Percentiles rank a stretch among this genome's conserved stretches.
phyloP scores from a whole-genome alignment of 2,113 vertebrate species.

The Noturus placidus region DNA sequence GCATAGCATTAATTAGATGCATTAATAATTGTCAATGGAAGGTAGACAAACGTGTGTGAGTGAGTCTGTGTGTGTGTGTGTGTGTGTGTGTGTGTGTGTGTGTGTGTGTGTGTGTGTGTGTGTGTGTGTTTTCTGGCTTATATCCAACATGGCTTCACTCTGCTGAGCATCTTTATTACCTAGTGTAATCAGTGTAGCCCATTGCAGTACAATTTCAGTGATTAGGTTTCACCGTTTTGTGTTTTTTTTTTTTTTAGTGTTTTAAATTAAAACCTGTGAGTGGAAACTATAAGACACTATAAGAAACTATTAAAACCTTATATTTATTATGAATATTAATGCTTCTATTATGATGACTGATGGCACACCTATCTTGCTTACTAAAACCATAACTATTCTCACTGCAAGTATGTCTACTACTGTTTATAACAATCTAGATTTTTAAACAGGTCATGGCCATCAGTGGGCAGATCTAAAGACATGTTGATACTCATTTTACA shows the following conservation, averaged over 20 bases:
- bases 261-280: neutral
- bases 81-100: neutral
- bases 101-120: too few species aligned
- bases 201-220: neutral
- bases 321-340: neutral
- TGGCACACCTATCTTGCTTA: neutral
- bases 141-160: conserved; percentile 1
- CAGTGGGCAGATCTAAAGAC: neutral
- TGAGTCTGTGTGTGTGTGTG: too few species aligned
- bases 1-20: neutral
- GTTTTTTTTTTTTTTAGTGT: neutral
- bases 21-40: neutral
- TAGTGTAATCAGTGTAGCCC: conserved; percentile 3
- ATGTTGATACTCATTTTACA: neutral
- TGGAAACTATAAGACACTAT: neutral
- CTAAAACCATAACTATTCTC: neutral
- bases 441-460: neutral
- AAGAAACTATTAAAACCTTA: neutral
- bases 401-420: neutral
- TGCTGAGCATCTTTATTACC: conserved; percentile 27
- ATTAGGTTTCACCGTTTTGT: neutral
- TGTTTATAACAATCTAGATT: neutral
- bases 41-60: neutral
- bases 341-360: neutral
- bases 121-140: conserved; percentile 1